These are phyloP conservation scores for Megaceryle alcyon DNA, from an alignment of 2,797 vertebrate species.

Conservation along the genomic window DNA sequence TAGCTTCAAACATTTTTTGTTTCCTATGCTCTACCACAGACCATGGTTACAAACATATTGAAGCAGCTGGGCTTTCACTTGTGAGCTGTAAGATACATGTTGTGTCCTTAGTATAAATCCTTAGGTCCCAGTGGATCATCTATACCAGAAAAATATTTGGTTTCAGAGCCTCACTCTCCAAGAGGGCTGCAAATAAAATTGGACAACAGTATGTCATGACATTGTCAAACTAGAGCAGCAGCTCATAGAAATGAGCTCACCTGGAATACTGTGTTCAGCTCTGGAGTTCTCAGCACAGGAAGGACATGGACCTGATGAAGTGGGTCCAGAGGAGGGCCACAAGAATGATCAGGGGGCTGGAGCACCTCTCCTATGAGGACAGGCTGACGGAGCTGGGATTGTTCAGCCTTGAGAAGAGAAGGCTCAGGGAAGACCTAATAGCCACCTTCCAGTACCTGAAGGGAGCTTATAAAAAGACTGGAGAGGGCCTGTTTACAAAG, in stretches of 20 bases:
- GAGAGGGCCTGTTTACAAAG: no score
- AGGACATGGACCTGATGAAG: no score
- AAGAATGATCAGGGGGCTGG: no score
- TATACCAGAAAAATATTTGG: background rate
- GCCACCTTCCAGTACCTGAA: no score
- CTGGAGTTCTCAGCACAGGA: no score
- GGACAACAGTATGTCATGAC: accelerated
- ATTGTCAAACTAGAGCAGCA: background rate
- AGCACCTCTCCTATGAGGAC: no score
- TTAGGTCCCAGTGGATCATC: background rate
- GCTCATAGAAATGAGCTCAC: background rate
- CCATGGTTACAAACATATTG: background rate
- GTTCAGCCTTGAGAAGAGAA: no score
- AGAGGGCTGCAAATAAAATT: background rate
- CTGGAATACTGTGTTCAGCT: no score
- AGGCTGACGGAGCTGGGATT: no score
- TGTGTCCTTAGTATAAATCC: background rate
- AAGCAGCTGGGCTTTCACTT: background rate
- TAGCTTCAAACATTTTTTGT: background rate
- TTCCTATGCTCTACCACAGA: background rate
- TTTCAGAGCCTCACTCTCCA: background rate
- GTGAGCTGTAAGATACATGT: background rate
- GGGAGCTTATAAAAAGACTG: no score
- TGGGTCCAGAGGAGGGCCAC: no score
- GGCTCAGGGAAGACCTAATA: no score